Percentiles rank a stretch among this genome's conserved stretches.
Conservation (phyloP, 2,888 invertebrate genomes). For the Lissocephala sabroskyi region DNA sequence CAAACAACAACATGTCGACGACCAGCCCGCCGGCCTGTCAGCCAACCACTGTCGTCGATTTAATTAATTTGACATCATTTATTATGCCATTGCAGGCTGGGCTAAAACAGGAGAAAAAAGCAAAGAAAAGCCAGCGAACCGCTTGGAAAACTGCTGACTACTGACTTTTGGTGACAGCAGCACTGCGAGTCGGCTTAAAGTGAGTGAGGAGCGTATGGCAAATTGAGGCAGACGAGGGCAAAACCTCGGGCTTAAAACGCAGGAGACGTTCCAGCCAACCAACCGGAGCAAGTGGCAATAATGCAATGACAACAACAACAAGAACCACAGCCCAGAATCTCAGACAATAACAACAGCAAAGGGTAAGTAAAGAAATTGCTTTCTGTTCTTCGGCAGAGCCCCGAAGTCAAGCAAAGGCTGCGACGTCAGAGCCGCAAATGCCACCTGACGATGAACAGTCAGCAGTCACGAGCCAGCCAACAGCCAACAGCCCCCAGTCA, state of each 20-base stretch:
- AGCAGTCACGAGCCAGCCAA: too few species aligned
- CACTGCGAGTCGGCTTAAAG: neutral
- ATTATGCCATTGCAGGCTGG: constrained; percentile 35
- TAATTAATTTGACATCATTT: constrained; percentile 61
- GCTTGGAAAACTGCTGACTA: constrained; percentile 13
- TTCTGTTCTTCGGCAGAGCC: neutral
- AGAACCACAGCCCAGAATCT: too few species aligned
- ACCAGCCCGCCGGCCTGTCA: constrained; percentile 8
- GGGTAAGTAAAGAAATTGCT: constrained; percentile 17
- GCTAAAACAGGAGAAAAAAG: neutral
- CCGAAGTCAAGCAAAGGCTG: too few species aligned
- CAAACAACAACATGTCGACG: constrained; percentile 16
- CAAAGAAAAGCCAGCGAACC: neutral
- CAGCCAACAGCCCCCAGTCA: too few species aligned
- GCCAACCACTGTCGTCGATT: constrained; percentile 41
- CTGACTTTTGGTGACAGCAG: neutral
- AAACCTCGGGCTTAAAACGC: neutral
- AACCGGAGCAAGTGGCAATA: constrained; percentile 18
- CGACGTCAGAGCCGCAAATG: too few species aligned
- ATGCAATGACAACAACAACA: constrained; percentile 16
- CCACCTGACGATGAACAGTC: neutral
- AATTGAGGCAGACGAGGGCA: neutral
- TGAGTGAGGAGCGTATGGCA: neutral
- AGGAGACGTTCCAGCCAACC: too few species aligned
- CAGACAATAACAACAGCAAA: constrained; percentile 9